Evolutionary conservation across 2,888 invertebrate species (phyloP).

Genomic region (Acanthosoma haemorrhoidale): DNA sequence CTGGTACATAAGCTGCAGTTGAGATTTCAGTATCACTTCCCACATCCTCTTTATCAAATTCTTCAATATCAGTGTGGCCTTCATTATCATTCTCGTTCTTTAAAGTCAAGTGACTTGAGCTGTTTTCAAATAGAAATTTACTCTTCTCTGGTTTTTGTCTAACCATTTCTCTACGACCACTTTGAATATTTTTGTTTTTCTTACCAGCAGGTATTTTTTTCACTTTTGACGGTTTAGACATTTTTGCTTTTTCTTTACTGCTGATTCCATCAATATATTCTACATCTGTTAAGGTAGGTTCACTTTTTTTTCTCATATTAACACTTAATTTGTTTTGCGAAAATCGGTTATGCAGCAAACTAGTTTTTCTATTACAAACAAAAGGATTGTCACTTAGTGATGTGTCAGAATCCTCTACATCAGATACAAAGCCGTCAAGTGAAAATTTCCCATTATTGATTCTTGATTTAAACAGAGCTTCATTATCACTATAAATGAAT

Average conservation of each 20-base stretch:
- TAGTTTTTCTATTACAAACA: neutral
- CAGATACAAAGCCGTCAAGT: conserved; percentile 25
- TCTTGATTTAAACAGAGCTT: conserved; percentile 37
- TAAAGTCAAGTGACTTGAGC: neutral
- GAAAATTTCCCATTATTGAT: conserved; percentile 6
- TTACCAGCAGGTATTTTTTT: neutral
- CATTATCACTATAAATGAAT: conserved; percentile 46
- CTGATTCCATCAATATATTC: neutral
- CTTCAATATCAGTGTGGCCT: conserved; percentile 42
- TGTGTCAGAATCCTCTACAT: conserved; percentile 34
- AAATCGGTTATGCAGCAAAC: neutral
- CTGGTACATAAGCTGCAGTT: conserved; percentile 45
- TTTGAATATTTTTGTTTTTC: neutral
- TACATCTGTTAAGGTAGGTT: neutral
- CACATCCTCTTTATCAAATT: conserved; percentile 44
- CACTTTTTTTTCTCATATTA: conserved; percentile 19
- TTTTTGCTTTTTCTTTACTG: neutral
- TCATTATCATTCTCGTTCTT: neutral
- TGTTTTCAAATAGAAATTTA: neutral
- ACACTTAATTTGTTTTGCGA: neutral
- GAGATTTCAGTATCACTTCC: conserved; percentile 44
- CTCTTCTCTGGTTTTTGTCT: neutral
- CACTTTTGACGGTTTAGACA: neutral
- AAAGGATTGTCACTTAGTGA: conserved; percentile 22
- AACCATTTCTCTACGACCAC: neutral